Percentiles rank a stretch among this genome's conserved stretches.
These are phyloP conservation scores for Percina caprodes DNA, from an alignment of 2,113 vertebrate species.

Conservation along the genomic window DNA sequence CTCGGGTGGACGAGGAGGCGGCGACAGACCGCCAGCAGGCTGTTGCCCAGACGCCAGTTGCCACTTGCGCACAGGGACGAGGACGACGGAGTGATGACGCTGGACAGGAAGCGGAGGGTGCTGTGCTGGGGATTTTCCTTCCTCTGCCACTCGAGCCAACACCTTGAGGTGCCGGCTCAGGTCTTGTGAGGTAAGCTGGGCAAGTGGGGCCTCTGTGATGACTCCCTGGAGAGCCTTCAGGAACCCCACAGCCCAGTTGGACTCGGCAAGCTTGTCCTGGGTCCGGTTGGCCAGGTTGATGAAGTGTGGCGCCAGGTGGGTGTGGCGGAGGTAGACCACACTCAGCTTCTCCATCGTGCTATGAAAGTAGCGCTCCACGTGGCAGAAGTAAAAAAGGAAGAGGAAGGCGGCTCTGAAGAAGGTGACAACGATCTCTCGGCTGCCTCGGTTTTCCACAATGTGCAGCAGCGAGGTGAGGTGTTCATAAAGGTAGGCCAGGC, in stretches of 20 bases:
- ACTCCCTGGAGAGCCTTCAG: slow-evolving; percentile 78
- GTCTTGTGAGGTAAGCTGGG: slow-evolving; percentile 58
- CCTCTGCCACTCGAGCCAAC: slow-evolving; percentile 84
- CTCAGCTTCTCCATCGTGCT: slow-evolving; percentile 79
- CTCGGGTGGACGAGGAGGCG: slow-evolving; percentile 82
- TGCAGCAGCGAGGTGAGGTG: slow-evolving; percentile 83
- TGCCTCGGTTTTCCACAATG: slow-evolving; percentile 79
- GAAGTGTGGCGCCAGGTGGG: slow-evolving; percentile 85
- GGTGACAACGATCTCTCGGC: slow-evolving; percentile 78
- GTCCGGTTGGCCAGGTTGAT: slow-evolving; percentile 85
- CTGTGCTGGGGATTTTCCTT: slow-evolving; percentile 73
- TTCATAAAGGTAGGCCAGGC: slow-evolving; percentile 81
- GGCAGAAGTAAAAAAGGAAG: slow-evolving; percentile 83
- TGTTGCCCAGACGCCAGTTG: slow-evolving; percentile 86
- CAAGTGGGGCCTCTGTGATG: slow-evolving; percentile 71
- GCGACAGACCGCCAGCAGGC: slow-evolving; percentile 85
- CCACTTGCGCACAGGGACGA: slow-evolving; percentile 70
- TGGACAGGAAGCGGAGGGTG: slow-evolving; percentile 82
- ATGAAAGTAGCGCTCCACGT: slow-evolving; percentile 65
- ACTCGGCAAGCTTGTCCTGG: slow-evolving; percentile 76
- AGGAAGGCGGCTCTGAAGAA: slow-evolving; percentile 88
- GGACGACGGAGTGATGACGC: slow-evolving; percentile 68
- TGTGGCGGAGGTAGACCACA: slow-evolving; percentile 82
- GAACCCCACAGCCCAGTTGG: slow-evolving; percentile 79
- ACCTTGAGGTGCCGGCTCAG: slow-evolving; percentile 87